Conservation (phyloP, 2,797 vertebrate species). For the Calcarius lapponicus region DNA sequence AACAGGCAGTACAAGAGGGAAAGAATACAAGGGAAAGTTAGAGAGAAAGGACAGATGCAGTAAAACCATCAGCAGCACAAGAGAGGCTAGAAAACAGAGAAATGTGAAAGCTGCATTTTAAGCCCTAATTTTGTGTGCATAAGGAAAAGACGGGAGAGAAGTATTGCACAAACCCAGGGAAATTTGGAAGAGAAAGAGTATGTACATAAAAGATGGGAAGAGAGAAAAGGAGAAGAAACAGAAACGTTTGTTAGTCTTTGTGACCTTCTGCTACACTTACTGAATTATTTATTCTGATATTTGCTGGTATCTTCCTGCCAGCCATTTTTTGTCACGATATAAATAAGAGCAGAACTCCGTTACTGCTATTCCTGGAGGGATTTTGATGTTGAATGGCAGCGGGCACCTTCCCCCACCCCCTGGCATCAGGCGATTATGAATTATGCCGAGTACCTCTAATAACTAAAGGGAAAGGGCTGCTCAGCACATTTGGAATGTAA, state of each 20-base stretch:
- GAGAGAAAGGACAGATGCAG: background rate
- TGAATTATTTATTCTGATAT: constrained; percentile 57
- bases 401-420: background rate
- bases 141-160: background rate
- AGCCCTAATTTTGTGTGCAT: background rate
- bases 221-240: constrained; percentile 2
- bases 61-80: background rate
- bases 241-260: background rate
- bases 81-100: background rate
- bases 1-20: background rate
- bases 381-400: background rate
- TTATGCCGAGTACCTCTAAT: constrained; percentile 46
- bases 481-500: constrained; percentile 69
- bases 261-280: constrained; percentile 23
- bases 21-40: background rate
- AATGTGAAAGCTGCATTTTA: background rate
- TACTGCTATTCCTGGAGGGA: constrained; percentile 38
- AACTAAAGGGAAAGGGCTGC: constrained; percentile 58
- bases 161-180: background rate
- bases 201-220: background rate
- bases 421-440: constrained; percentile 61
- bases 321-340: constrained; percentile 41
- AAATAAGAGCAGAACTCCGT: background rate
- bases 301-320: constrained; percentile 44
- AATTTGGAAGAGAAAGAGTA: background rate